A percentile compares a stretch with the other conserved stretches of the same genome.
phyloP scores from a whole-genome alignment of 2,113 vertebrate genomes.

The Ophthalmotilapia sp. region DNA sequence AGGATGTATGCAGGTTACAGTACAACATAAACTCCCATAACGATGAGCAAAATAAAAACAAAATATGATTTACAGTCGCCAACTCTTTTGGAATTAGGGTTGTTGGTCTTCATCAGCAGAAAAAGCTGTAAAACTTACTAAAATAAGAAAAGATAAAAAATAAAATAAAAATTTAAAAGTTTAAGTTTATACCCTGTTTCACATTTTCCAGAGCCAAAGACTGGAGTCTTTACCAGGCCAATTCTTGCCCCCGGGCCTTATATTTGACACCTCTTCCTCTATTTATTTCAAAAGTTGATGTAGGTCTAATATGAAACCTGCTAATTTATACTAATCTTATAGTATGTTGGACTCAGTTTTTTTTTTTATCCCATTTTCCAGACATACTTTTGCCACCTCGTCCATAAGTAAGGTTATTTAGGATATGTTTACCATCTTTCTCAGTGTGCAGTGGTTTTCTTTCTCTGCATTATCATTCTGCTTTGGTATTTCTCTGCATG shows the following conservation, averaged over 20 bases:
- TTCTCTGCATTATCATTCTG: neutral
- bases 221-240: neutral
- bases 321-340: neutral
- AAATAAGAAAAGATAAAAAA: neutral
- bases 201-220: neutral
- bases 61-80: neutral
- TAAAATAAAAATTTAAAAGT: neutral
- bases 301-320: neutral
- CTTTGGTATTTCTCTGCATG: neutral
- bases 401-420: neutral
- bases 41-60: neutral
- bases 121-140: neutral
- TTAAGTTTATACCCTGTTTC: neutral
- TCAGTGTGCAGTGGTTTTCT: neutral
- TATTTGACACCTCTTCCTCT: neutral
- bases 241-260: neutral
- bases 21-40: neutral
- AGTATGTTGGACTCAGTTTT: neutral
- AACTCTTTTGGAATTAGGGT: too few species aligned
- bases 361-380: neutral
- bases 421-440: neutral
- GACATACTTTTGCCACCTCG: neutral
- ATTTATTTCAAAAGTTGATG: neutral
- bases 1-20: neutral
- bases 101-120: neutral